Evolutionary conservation across 2,888 invertebrate species (phyloP), one percentile per base, ranked within the genome.

Genomic region (Perithous albicinctus): DNA sequence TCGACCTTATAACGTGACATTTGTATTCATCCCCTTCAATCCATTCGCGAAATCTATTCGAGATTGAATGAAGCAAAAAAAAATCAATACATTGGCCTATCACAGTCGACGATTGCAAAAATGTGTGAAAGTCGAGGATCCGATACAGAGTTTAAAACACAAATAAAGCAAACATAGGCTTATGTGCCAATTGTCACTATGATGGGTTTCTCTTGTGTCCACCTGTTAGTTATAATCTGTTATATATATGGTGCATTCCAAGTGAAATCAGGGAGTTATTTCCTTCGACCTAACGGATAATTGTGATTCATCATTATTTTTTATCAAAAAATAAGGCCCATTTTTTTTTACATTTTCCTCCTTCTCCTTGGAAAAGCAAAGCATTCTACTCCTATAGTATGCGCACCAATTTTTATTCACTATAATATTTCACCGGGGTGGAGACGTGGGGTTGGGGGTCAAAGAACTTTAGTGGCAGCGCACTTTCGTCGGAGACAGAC

Each of bases 161-260:
- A 15, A 46, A 46, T 46, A 43, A 5, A 66, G 32, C 46, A 18
- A 46, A 46, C 43, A 20, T 48, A 48, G 20, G 48, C 18, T 18
- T 18, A 18, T 23, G 12, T 69, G 61, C 61, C 38, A 18, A 46
- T 69, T 61, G 69, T 15, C 48, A 46, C 46, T 38, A 69, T 35
- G 20, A 38, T 66, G 43, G 43, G 15, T 63, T 63, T 63, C 77
- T 63, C 51, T 41, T 29, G 29, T 63, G 51, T 63, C 64, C 63
- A 70, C 70, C 63, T 63, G 69, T 54, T 78, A n/a, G 70, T 35
- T 54, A 18, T n/a, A n/a, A 12, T 54, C 29, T 56, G 64, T 43
- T n/a, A n/a, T n/a, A n/a, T n/a, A n/a, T n/a, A n/a, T n/a, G n/a
- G n/a, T n/a, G n/a, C n/a, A n/a, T n/a, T n/a, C n/a, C n/a, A n/a